Percentiles rank a stretch among this genome's conserved stretches.
Conservation (phyloP, 1,140 invertebrate species). For the Ridgeia piscesae region DNA sequence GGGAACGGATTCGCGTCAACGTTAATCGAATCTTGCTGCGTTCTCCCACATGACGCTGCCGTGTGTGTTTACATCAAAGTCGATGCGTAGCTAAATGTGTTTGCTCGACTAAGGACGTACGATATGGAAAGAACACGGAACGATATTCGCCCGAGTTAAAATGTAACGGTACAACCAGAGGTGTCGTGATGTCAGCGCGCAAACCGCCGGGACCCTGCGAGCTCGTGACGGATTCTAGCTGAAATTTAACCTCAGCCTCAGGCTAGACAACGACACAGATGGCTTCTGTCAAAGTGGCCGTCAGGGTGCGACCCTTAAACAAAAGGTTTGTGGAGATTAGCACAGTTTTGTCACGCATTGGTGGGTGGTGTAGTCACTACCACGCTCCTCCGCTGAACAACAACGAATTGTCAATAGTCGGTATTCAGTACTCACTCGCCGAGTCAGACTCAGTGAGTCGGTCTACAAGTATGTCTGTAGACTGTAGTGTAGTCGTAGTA, state of each 20-base stretch:
- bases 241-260: neutral
- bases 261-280: neutral
- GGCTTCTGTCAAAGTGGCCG: conserved; percentile 15
- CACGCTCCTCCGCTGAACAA: neutral
- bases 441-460: neutral
- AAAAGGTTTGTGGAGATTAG: neutral
- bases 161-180: neutral
- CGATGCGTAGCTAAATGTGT: neutral
- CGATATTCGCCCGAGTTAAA: neutral
- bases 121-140: neutral
- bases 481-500: neutral
- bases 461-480: neutral
- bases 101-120: neutral
- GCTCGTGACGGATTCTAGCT: neutral
- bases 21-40: neutral
- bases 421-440: too few relatives aligned
- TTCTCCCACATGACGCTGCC: neutral
- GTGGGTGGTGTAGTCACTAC: neutral
- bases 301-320: conserved; percentile 10
- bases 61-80: neutral
- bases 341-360: neutral
- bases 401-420: neutral
- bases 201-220: neutral
- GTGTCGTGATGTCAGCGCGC: neutral
- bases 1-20: neutral